Base-by-base conservation (phyloP, 2,797 vertebrate genomes). In the Schizopygopsis pylzovi region DNA sequence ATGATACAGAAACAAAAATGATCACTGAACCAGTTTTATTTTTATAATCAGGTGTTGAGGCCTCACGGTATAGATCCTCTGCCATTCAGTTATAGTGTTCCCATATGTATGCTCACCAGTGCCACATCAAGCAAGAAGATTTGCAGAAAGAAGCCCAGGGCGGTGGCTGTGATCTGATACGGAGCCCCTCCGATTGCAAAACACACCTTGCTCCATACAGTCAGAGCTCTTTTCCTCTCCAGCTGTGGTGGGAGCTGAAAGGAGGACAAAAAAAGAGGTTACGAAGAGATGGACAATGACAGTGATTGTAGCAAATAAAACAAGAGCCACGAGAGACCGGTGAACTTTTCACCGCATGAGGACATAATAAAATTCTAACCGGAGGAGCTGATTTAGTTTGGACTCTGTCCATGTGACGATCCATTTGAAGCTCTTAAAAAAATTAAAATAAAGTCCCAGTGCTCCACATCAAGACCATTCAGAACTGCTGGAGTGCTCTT, bases 61-160 rank as follows among this genome's bases (percentile, higher is more conserved):
- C 49, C 41, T 61, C 2, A 3, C 10, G 3, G 6, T 72, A 80
- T 61, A 71, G 54, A 63, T 73, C 18, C 37, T 87, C 56, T 84
- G 5, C 49, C 63, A 25, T 22, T 49, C 13, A 45, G 33, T 39
- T 88, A 77, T 2, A n/a, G 28, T 9, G n/a, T 79, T 54, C 16
- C 15, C 8, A 65, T 45, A 49, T 41, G 45, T n/a, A 22, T 61
- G 41, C 90, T 94, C 92, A 98, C 98, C 97, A 96, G 96, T n/a
- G 96, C 97, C 86, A 99, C 97, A 56, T 98, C 97, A 85, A 99
- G 93, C 84, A 99, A 93, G 94, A 96, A 99, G 92, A 99, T 97
- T 94, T 98, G 98, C 39, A 99, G 95, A 90, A 99, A 99, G 92
- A 99, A 98, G 82, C 97, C 97, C 91, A 99, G 93, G 1, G 96